Base-by-base conservation (phyloP, 2,888 invertebrate genomes). In the Venusia cambrica region DNA sequence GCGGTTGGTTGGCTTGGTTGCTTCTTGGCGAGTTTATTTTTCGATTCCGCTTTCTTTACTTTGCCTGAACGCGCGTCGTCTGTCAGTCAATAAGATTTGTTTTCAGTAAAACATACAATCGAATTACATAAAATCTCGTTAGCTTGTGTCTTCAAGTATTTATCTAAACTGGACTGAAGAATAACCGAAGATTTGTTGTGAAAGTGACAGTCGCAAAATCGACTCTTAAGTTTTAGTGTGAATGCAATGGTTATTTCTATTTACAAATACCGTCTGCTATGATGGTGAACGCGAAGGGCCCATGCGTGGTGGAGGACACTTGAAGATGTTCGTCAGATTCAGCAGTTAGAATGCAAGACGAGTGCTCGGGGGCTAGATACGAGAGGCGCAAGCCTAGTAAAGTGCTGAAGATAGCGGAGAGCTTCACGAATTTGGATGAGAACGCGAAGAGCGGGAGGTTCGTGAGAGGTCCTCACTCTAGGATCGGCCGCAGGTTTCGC, bases 261-360 rank as follows among this genome's bases (percentile, higher is more conserved):
- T 75, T 75, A 67, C 61, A 62, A 67, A 65, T 75, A 75, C 74
- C 73, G 69, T 66, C 73, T 62, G 64, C 67, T 71, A 57, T 55
- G 60, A 76, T 75, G 74, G 54, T 73, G 56, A 45, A 54, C 52
- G 62, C 68, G 51, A 58, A 61, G 62, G 54, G 57, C 52, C 60
- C 57, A 54, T 67, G 67, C 65, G 57, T 62, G 43, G 62, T 68
- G 52, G 69, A 70, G 54, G 73, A 75, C 68, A 79, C 77, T 55
- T 78, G 67, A 75, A 77, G 73, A 87, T 87, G 85, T 77, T 76
- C 63, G 85, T 85, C 69, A 76, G 73, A 65, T 63, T 66, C 60
- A 67, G 58, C 74, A 76, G 73, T 70, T 79, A 87, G 80, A 80
- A 87, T 87, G 87, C 85, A 87, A 84, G 75, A 81, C 72, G 83